Evolutionary conservation across 2,888 invertebrate genomes (phyloP).

Genomic region (Cryptocephalus moraei): DNA sequence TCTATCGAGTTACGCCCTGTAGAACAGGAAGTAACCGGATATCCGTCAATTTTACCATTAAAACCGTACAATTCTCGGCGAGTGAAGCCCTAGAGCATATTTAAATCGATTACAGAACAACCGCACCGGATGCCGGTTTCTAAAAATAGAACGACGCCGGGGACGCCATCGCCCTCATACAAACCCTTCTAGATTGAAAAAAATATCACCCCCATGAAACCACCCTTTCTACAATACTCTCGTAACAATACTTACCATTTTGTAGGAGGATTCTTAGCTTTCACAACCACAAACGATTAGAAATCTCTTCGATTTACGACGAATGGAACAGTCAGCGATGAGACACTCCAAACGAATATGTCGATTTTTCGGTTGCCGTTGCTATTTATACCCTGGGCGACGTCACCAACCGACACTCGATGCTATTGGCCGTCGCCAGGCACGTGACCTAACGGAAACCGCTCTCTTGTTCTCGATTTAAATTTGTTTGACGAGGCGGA

Average conservation of each 20-base stretch:
- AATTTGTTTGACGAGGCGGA: too few relatives aligned
- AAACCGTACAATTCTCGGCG: too few relatives aligned
- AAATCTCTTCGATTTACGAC: constrained; percentile 25
- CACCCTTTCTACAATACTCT: too few relatives aligned
- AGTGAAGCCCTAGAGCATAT: too few relatives aligned
- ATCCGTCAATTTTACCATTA: too few relatives aligned
- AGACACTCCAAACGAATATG: constrained; percentile 58
- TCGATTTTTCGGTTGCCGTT: constrained; percentile 35
- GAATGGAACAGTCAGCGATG: constrained; percentile 51
- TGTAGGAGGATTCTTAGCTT: constrained; percentile 16
- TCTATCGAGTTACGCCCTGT: too few relatives aligned
- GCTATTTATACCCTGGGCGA: constrained; percentile 42
- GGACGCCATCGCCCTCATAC: not conserved
- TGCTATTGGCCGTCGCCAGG: constrained; percentile 40
- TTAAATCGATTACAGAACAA: too few relatives aligned
- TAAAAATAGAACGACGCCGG: not conserved
- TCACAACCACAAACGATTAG: constrained; percentile 20
- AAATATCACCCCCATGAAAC: too few relatives aligned
- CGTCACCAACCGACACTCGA: constrained; percentile 36
- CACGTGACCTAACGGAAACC: constrained; percentile 24
- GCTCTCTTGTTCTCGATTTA: not conserved
- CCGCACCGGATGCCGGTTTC: not conserved
- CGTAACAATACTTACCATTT: constrained; percentile 25
- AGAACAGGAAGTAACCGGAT: too few relatives aligned
- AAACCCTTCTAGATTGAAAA: too few relatives aligned